phyloP scores from a whole-genome alignment of 2,888 invertebrate species.

The Drymonia ruficornis region DNA sequence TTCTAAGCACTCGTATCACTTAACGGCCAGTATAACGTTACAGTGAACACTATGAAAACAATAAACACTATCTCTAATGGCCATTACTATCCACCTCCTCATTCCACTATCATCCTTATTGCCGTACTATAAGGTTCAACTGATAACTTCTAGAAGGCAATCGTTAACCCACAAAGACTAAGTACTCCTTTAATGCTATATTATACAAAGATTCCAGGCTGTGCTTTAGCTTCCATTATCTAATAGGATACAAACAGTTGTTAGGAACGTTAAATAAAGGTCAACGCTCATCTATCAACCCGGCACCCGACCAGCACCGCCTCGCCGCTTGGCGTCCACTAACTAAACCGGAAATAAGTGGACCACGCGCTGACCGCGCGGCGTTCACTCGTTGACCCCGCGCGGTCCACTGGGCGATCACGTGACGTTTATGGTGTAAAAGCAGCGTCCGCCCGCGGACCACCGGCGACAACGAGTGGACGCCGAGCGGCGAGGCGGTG shows the following conservation, averaged over 20 bases:
- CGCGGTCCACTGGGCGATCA: too few species aligned
- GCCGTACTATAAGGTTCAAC: not conserved
- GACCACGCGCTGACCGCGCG: too few species aligned
- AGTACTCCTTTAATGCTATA: constrained; percentile 16
- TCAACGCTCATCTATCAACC: too few species aligned
- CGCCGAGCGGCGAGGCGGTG: too few species aligned
- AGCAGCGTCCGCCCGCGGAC: too few species aligned
- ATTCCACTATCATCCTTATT: constrained; percentile 1
- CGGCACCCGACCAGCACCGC: too few species aligned
- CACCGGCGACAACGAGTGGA: too few species aligned
- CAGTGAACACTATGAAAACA: constrained; percentile 6
- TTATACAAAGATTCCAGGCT: constrained; percentile 15
- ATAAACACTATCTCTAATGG: constrained; percentile 4
- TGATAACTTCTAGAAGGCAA: constrained; percentile 5
- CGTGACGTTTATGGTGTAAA: too few species aligned
- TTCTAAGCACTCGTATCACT: not conserved
- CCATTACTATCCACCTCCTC: not conserved
- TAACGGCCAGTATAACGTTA: not conserved
- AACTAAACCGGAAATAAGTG: too few species aligned
- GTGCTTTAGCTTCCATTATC: constrained; percentile 12
- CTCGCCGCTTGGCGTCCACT: too few species aligned
- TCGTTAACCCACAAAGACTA: constrained; percentile 16
- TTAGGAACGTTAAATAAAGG: not conserved
- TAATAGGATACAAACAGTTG: constrained; percentile 2
- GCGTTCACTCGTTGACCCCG: too few species aligned